Percentiles rank a stretch among this genome's conserved stretches.
These are phyloP conservation scores for Teleiodes luculella DNA, from an alignment of 2,888 invertebrate species.

Conservation along the genomic window DNA sequence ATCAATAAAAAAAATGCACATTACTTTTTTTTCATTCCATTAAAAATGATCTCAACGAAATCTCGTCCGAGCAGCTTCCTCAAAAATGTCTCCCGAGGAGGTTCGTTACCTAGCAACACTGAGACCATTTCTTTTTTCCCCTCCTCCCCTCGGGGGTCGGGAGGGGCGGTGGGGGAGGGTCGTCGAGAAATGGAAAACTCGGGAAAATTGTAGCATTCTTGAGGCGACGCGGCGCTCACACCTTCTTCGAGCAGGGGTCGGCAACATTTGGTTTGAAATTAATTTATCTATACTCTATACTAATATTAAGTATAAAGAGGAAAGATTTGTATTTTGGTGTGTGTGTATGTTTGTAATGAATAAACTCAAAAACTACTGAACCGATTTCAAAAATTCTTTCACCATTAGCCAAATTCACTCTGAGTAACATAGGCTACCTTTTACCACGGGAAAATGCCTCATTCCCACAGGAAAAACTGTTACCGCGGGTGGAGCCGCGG, in stretches of 20 bases:
- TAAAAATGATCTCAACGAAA: conserved; percentile 10
- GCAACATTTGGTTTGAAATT: conserved; percentile 39
- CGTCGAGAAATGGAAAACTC: conserved; percentile 78
- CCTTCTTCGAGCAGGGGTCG: conserved; percentile 60
- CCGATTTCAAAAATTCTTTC: no score
- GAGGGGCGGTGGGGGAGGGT: conserved; percentile 41
- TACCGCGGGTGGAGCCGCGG: no score
- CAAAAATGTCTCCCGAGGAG: conserved; percentile 35
- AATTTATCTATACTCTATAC: no score
- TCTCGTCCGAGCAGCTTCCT: not conserved
- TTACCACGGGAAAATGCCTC: no score
- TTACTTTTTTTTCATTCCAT: not conserved
- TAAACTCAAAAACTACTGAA: no score
- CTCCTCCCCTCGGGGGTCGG: conserved; percentile 29
- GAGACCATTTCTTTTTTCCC: conserved; percentile 68
- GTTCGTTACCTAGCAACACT: conserved; percentile 59
- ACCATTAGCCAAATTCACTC: no score
- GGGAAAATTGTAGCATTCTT: conserved; percentile 80
- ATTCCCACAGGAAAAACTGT: no score
- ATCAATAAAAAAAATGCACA: no score
- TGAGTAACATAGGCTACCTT: no score
- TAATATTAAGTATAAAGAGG: no score
- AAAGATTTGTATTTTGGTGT: not conserved
- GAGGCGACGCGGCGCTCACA: conserved; percentile 77
- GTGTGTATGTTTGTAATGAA: not conserved